phyloP scores from a whole-genome alignment of 2,888 invertebrate species.

The Thumatha senex region DNA sequence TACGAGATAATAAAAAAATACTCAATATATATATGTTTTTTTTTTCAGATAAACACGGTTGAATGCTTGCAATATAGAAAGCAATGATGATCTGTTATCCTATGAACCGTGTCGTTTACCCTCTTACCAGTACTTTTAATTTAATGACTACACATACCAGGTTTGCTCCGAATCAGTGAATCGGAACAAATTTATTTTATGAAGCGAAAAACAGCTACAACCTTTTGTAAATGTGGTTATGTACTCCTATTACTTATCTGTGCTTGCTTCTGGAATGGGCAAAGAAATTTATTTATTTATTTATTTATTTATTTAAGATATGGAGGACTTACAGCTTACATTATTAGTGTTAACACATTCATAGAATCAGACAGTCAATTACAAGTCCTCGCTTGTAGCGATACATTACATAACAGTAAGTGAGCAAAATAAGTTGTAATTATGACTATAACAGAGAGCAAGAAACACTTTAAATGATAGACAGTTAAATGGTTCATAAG shows the following conservation, averaged over 20 bases:
- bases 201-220: slow-evolving; percentile 7
- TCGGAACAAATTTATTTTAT: slow-evolving; percentile 14
- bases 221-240: neutral
- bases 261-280: neutral
- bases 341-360: too few species aligned
- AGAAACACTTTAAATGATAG: too few species aligned
- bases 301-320: too few species aligned
- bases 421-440: too few species aligned
- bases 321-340: too few species aligned
- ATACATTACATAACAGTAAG: too few species aligned
- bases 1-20: too few species aligned
- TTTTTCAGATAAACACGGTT: slow-evolving; percentile 3
- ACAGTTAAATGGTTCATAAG: too few species aligned
- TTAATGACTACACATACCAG: slow-evolving; percentile 19
- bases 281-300: too few species aligned
- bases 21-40: neutral
- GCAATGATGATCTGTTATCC: slow-evolving; percentile 34
- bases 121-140: slow-evolving; percentile 33
- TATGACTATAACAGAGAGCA: too few species aligned
- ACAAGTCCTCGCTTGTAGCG: too few species aligned
- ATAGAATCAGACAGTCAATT: too few species aligned
- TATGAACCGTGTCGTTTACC: slow-evolving; percentile 31
- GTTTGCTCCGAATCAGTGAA: slow-evolving; percentile 3
- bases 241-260: slow-evolving; percentile 2
- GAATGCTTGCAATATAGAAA: slow-evolving; percentile 11